Base-by-base conservation (phyloP, 2,797 vertebrate species). In the Coreius guichenoti region DNA sequence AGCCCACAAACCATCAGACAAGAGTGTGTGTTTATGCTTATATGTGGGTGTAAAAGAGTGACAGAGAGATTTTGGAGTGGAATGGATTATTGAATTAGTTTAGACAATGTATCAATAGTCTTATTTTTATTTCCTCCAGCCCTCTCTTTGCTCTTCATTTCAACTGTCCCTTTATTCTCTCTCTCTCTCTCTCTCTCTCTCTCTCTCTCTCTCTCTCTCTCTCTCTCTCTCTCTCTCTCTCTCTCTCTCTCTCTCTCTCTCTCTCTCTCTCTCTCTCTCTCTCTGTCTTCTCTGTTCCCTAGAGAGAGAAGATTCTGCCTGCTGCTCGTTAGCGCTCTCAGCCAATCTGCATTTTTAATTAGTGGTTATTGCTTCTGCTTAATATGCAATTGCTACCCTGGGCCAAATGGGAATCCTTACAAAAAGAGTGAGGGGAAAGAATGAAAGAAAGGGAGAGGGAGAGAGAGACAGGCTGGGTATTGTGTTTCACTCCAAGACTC, bases 311-410 rank as follows among this genome's bases (percentile, higher is more conserved):
- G 93, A 94, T 94, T 94, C 93, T 94, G 95, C 95, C 95, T 95
- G 94, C 94, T 95, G 95, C 95, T 96, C 95, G 94, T 96, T 96
- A 96, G 94, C 89, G 94, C 95, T 95, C 92, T 92, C 92, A 96
- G 95, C 94, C 95, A 95, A 96, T 96, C 95, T 95, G 95, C 95
- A 96, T 96, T 95, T 96, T 96, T 96, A 96, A 96, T 96, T 95
- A 96, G 95, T 94, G 92, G 95, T 96, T 96, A 95, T 96, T 95
- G 95, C 95, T 93, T 95, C 94, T 96, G 95, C 95, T 96, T 96
- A 96, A 95, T 96, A 96, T 96, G 95, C 95, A 95, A 95, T 94
- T 95, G 95, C 94, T 93, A 94, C 95, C 94, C 92, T 92, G 84
- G 95, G 95, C 95, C 95, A 95, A 95, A 95, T 95, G 95, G 95